These are phyloP conservation scores for Tangara arthus DNA, from an alignment of 2,797 vertebrate genomes.

Conservation along the genomic window DNA sequence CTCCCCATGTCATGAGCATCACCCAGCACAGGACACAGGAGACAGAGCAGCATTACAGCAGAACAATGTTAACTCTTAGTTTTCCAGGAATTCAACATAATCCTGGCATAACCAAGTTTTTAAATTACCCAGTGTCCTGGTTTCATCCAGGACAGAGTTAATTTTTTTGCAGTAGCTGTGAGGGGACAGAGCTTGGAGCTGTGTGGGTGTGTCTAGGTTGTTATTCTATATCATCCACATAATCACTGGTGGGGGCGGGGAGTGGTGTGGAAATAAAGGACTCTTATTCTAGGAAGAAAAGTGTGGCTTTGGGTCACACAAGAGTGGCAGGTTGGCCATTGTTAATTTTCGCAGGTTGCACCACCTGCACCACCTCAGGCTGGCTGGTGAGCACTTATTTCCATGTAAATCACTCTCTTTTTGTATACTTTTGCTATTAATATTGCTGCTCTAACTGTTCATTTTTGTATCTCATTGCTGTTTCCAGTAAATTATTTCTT, in stretches of 20 bases:
- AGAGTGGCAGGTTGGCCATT: background rate
- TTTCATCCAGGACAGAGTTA: background rate
- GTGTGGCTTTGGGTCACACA: background rate
- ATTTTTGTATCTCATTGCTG: background rate
- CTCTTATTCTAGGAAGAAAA: background rate
- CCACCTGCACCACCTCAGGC: background rate
- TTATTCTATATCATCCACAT: background rate
- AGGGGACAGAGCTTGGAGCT: background rate
- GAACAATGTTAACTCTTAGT: background rate
- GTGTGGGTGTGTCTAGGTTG: background rate
- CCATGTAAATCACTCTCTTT: background rate
- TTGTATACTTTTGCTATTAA: background rate
- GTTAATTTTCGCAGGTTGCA: background rate
- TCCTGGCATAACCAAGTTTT: background rate
- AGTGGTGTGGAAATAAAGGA: background rate
- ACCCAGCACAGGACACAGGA: background rate
- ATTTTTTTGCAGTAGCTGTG: background rate
- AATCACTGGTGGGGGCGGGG: background rate
- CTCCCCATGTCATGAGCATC: fast-evolving
- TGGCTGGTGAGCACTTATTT: background rate
- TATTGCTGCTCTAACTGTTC: background rate
- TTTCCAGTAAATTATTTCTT: background rate
- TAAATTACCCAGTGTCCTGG: background rate
- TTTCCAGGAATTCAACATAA: background rate
- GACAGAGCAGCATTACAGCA: background rate